These are phyloP conservation scores for Scylla paramamosain DNA, from an alignment of 1,140 invertebrate species.

Conservation along the genomic window DNA sequence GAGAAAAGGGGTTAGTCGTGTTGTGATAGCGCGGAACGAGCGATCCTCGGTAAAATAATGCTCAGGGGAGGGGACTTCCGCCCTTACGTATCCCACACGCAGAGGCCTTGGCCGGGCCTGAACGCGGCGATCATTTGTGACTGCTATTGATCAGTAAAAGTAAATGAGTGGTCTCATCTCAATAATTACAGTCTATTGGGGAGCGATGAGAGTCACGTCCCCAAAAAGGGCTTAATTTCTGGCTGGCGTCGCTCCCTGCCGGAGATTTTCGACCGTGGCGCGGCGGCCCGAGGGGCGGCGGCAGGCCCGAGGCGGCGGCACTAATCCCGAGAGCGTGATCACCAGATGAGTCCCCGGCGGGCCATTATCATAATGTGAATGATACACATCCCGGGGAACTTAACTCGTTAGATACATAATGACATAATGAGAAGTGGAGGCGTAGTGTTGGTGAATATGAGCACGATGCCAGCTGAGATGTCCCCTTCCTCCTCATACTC, in stretches of 20 bases:
- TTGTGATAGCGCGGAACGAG: constrained; percentile 59
- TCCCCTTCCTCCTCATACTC: constrained; percentile 8
- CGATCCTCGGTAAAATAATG: constrained; percentile 54
- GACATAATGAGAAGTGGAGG: constrained; percentile 66
- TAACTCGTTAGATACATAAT: constrained; percentile 73
- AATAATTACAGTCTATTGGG: constrained; percentile 72
- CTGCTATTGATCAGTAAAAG: constrained; percentile 63
- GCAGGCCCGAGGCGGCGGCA: not conserved
- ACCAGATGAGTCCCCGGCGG: constrained; percentile 56
- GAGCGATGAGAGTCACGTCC: constrained; percentile 60
- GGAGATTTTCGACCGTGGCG: not conserved
- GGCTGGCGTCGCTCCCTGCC: not conserved
- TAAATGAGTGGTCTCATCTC: constrained; percentile 72
- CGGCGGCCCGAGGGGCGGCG: not conserved
- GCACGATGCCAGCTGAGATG: constrained; percentile 25
- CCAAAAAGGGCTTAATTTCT: constrained; percentile 53
- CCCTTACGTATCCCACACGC: constrained; percentile 21
- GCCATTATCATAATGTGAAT: constrained; percentile 71
- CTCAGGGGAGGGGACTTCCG: constrained; percentile 27
- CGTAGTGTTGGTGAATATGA: constrained; percentile 8
- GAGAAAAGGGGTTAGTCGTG: constrained; percentile 69
- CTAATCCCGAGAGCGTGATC: constrained; percentile 22
- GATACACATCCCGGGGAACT: constrained; percentile 67
- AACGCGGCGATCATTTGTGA: constrained; percentile 63
- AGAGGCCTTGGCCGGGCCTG: constrained; percentile 25